Evolutionary conservation across 2,888 invertebrate genomes (phyloP), one percentile per base, ranked within the genome.

Genomic region (Spatulosminthurus flaviceps): DNA sequence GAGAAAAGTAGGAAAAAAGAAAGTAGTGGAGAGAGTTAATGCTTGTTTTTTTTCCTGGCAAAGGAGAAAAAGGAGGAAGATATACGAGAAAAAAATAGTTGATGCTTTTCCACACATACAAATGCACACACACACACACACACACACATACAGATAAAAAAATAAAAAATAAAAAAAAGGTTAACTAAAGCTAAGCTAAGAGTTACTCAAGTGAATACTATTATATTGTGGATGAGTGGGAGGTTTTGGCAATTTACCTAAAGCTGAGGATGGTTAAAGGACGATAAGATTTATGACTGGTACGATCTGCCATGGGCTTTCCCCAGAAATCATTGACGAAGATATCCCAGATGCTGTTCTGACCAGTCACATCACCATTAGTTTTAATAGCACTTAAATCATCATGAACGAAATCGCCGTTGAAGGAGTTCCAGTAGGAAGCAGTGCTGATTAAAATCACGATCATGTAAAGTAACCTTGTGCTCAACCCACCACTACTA

Each of bases 311-410:
- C 93, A 95, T 94, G 42, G 93, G 92, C 77, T 92, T 93, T n/a
- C 95, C 95, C 95, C 95, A 95, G 88, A 95, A 95, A 88, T 95
- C 95, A 87, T 94, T 93, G 86, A 89, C 89, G 86, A 94, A 92
- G 85, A 93, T 89, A 86, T 90, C 90, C 82, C 89, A 86, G 85
- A 93, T 87, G 41, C 91, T 88, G 82, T 90, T 92, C 76, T 90
- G 89, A 0, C 92, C 94, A 72, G 91, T 90, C 82, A 95, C 95
- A 88, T 95, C 95, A 86, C 91, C 91, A 88, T 95, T 95, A 82
- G 92, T 90, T 86, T 92, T 92, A 85, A 95, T 92, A 43, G 95
- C 95, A 79, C 94, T 94, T 84, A 95, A 92, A 87, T 95, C 95
- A 87, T 95, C 95, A 89, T 95, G 95, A 82, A 95, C 94, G 87